Percentiles rank a stretch among this genome's conserved stretches.
Evolutionary conservation across 2,797 vertebrate species (phyloP).

Genomic region (Microtus agrestis): DNA sequence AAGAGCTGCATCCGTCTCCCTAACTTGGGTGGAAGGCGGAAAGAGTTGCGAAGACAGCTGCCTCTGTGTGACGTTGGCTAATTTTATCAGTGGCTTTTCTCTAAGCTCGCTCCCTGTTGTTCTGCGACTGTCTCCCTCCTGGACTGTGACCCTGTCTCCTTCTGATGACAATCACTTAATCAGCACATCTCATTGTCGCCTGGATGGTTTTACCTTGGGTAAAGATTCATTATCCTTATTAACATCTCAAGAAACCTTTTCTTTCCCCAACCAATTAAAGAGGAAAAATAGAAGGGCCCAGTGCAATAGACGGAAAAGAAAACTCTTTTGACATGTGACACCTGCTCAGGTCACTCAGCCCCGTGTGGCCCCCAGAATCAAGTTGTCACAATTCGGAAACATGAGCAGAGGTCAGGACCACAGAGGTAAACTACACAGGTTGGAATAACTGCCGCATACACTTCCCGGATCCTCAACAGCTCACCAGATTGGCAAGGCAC

Average conservation of each 20-base stretch:
- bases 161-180: constrained; percentile 88
- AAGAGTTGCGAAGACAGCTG: constrained; percentile 71
- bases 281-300: constrained; percentile 77
- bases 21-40: constrained; percentile 63
- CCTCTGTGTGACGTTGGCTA: constrained; percentile 73
- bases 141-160: constrained; percentile 86
- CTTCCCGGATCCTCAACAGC: background rate
- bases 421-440: constrained; percentile 29
- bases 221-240: constrained; percentile 88
- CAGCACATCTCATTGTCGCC: constrained; percentile 83
- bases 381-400: constrained; percentile 34
- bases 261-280: constrained; percentile 84
- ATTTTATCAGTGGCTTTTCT: constrained; percentile 78
- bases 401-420: background rate
- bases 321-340: constrained; percentile 73
- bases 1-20: constrained; percentile 58
- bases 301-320: constrained; percentile 68
- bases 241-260: constrained; percentile 83
- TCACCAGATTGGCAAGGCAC: background rate
- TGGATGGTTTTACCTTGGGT: constrained; percentile 87
- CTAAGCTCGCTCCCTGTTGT: constrained; percentile 57
- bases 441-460: constrained; percentile 20
- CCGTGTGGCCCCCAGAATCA: background rate
- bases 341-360: constrained; percentile 56
- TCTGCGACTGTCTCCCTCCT: constrained; percentile 79